Base-by-base conservation (phyloP, 2,888 invertebrate species). In the Psococerastis gibbosa region DNA sequence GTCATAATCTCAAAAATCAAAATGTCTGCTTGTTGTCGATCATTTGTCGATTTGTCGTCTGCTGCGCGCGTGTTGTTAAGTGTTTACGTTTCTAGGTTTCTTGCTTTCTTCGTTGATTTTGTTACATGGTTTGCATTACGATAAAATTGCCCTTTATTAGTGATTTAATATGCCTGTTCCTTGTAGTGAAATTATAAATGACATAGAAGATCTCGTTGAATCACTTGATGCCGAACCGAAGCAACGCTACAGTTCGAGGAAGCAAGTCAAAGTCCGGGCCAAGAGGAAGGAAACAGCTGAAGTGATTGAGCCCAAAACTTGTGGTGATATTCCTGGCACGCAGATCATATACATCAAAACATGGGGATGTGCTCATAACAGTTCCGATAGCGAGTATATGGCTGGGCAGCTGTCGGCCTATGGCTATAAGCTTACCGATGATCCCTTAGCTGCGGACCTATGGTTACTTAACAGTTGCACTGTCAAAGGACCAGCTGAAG, bases 331-430 rank as follows among this genome's bases (percentile, higher is more conserved):
- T 46, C 66, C 68, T 56, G 85, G 89, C 1, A 84, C 83, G 0
- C 70, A 70, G 49, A 75, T 68, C 35, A 72, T 91, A 35, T 89
- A 76, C 54, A 71, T 94, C 2, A 89, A 89, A 63, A 95, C 94
- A 45, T 95, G 94, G 95, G 95, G 95, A 3, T 97, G 95, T 60
- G 83, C 94, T 0, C 97, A 98, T 65, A 98, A 98, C 62, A 92
- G 78, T 59, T 92, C 92, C 0, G 97, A 98, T 60, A 84, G 89
- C 1, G 97, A 98, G 66, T 98, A 98, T 59, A 98, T 98, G 97
- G 91, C 92, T 0, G 97, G 97, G 0, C 78, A 92, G 52, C 64
- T 98, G 45, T 79, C 85, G 0, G 72, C 80, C 0, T 84, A 80
- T 54, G 95, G 94, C 0, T 95, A 92, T 60, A 72, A 69, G 44